Conservation (phyloP, 2,797 vertebrate species). For the Peromyscus attwateri region DNA sequence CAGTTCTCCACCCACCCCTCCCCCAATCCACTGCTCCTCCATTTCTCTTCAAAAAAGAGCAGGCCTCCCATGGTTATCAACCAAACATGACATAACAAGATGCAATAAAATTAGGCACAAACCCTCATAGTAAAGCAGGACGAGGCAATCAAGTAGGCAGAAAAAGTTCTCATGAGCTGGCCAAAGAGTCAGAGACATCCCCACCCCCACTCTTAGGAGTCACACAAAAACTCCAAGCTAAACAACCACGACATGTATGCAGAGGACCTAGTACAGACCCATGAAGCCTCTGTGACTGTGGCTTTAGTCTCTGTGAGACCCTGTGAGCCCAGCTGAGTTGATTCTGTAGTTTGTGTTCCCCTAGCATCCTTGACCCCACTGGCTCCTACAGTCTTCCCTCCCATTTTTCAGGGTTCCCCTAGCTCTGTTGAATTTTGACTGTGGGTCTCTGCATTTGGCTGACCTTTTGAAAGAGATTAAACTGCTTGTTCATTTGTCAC, state of each 20-base stretch:
- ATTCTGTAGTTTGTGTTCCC: background rate
- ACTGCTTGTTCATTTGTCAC: conserved; percentile 52
- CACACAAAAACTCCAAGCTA: background rate
- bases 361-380: background rate
- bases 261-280: background rate
- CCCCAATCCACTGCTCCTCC: background rate
- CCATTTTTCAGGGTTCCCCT: background rate
- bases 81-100: background rate
- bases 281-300: background rate
- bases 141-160: background rate
- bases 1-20: background rate
- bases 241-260: background rate
- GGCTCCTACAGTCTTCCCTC: background rate
- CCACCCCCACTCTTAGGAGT: background rate
- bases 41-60: background rate
- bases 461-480: conserved; percentile 47
- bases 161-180: background rate
- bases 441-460: background rate
- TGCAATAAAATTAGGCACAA: background rate
- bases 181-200: background rate
- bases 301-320: background rate
- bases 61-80: background rate
- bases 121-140: background rate
- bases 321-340: background rate
- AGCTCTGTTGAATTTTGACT: background rate